These are phyloP conservation scores for Drosophila pectinifera DNA, from an alignment of 1,140 invertebrate species.

Conservation along the genomic window DNA sequence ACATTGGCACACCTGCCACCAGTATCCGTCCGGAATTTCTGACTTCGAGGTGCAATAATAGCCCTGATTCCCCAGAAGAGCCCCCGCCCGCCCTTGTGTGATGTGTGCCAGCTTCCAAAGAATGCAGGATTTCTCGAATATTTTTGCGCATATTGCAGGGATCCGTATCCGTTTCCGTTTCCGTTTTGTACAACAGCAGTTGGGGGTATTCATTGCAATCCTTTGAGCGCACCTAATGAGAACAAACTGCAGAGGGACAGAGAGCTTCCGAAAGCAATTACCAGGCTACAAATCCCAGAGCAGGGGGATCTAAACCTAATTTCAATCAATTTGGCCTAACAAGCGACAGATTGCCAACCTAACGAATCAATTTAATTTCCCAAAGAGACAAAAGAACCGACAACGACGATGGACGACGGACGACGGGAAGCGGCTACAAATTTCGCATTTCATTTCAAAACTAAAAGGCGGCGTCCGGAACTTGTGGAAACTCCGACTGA, in stretches of 20 bases:
- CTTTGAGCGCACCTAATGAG: constrained; percentile 35
- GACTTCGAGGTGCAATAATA: constrained; percentile 58
- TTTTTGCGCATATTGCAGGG: constrained; percentile 22
- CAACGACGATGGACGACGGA: constrained; percentile 5
- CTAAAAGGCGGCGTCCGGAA: constrained; percentile 60
- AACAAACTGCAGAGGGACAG: constrained; percentile 16
- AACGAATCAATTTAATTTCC: constrained; percentile 69
- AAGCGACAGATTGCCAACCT: constrained; percentile 76
- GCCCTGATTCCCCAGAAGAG: constrained; percentile 15
- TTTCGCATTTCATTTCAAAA: constrained; percentile 70
- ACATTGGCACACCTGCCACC: constrained; percentile 16
- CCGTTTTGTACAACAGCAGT: constrained; percentile 1
- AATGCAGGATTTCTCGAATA: constrained; percentile 30
- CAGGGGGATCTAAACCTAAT: constrained; percentile 60
- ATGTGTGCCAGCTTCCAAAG: constrained; percentile 2
- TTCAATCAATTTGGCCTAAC: constrained; percentile 79
- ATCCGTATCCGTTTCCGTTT: constrained; percentile 5
- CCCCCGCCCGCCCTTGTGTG: neutral
- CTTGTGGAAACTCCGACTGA: constrained; percentile 20
- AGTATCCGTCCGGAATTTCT: constrained; percentile 28
- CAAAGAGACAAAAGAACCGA: constrained; percentile 51
- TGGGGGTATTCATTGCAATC: constrained; percentile 31
- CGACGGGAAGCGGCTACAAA: constrained; percentile 46
- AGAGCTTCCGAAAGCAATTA: constrained; percentile 52
- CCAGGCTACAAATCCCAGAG: constrained; percentile 42